Base-by-base conservation (phyloP, 2,797 vertebrate genomes). In the Ciconia nigra region DNA sequence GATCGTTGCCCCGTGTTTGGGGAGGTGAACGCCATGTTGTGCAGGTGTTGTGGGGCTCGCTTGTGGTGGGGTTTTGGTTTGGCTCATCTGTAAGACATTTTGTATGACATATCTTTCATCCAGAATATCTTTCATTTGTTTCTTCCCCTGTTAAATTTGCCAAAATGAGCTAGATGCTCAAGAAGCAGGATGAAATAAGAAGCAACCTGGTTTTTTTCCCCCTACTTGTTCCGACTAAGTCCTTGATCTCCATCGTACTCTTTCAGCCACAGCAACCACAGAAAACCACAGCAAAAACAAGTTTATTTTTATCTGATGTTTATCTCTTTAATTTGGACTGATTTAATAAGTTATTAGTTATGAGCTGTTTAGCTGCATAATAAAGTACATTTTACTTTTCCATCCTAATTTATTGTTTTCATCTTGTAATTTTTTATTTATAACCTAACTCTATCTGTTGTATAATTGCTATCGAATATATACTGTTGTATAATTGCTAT, bases 1-100 rank as follows among this genome's bases (percentile, higher is more conserved):
- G 2, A 8, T 55, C 0, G 0, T 22, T 47, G 4, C 16, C 4
- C 14, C 1, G 0, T 3, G 1, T 67, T 7, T 22, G 29, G 25
- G n/a, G 28, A 17, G 49, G 13, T 25, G 76, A 66, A 25, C 7
- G 3, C 47, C 7, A 0, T 18, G 8, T 33, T 69, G 5, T 0
- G 6, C 1, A 5, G 13, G 14, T n/a, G 31, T 73, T 3, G 2
- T 26, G 18, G 26, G 20, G 7, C 20, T 77, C 0, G 0, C 33
- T 26, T 54, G 13, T 8, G 14, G 13, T 47, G 15, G 22, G 47
- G 6, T 22, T 39, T 83, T 67, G 49, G 37, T 55, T 55, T 90
- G 49, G 13, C 35, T 66, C 54, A 29, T 57, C 15, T 62, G 15
- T 16, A 41, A 76, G 28, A 42, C 15, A 4, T 59, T 88, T 85